Evolutionary conservation across 2,113 vertebrate genomes (phyloP).

Genomic region (Bubo scandiacus): DNA sequence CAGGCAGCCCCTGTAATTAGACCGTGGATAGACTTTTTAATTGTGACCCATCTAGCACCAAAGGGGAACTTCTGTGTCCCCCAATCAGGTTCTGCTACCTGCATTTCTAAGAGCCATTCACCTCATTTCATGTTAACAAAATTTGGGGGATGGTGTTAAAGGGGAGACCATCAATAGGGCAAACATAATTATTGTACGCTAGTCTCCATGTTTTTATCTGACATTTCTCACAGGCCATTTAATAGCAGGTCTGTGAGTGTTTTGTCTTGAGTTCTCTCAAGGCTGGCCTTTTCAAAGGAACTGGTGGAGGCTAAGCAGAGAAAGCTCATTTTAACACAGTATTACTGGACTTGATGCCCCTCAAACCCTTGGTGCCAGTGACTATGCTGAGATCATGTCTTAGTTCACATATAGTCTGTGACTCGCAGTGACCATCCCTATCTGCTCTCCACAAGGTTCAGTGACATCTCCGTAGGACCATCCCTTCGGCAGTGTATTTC

Average conservation of each 20-base stretch:
- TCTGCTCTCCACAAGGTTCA: not conserved
- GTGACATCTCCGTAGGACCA: not conserved
- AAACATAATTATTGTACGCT: not conserved
- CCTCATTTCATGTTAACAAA: not conserved
- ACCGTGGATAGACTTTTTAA: not conserved
- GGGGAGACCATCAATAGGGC: not conserved
- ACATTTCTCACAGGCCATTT: not conserved
- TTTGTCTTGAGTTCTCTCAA: not conserved
- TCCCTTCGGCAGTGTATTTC: not conserved
- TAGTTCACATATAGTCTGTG: not conserved
- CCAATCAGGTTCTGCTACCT: not conserved
- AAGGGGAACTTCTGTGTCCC: not conserved
- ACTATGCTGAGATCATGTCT: not conserved
- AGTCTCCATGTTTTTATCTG: not conserved
- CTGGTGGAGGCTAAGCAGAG: not conserved
- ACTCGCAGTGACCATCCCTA: not conserved
- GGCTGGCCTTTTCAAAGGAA: not conserved
- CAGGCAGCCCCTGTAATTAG: not conserved
- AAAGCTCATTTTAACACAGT: not conserved
- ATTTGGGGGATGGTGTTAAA: not conserved
- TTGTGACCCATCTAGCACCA: not conserved
- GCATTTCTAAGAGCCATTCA: not conserved
- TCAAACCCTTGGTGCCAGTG: not conserved
- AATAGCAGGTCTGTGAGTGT: not conserved
- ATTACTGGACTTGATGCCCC: not conserved